Percentiles rank a stretch among this genome's conserved stretches.
phyloP scores from a whole-genome alignment of 2,797 vertebrate genomes.

The Coregonus ussuriensis region DNA sequence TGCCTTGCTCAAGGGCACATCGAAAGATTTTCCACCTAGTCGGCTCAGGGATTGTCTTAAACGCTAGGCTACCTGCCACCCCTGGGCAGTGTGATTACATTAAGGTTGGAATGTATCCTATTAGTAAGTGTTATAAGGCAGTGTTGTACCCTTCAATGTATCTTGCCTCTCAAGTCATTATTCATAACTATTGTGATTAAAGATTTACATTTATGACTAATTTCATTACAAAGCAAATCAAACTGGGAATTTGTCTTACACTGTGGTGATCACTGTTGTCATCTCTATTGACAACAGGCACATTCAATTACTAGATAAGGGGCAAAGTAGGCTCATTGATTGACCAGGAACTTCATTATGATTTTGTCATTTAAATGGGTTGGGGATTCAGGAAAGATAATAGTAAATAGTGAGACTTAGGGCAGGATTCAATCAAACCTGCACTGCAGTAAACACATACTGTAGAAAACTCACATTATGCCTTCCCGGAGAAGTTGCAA shows the following conservation, averaged over 20 bases:
- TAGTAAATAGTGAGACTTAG: slow-evolving; percentile 31
- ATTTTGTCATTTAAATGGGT: slow-evolving; percentile 64
- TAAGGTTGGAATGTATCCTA: slow-evolving; percentile 8
- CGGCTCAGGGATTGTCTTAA: no score
- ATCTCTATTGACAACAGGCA: slow-evolving; percentile 66
- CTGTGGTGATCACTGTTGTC: slow-evolving; percentile 40
- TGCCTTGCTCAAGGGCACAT: no score
- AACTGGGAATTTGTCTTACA: slow-evolving; percentile 50
- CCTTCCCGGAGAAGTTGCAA: not conserved
- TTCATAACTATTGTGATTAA: slow-evolving; percentile 25
- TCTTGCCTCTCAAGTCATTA: slow-evolving; percentile 3
- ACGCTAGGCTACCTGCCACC: no score
- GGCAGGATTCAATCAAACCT: slow-evolving; percentile 48
- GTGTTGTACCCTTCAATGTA: not conserved
- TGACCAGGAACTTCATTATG: slow-evolving; percentile 75
- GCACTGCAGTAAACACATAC: slow-evolving; percentile 53
- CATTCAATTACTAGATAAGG: slow-evolving; percentile 69
- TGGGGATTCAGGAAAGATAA: slow-evolving; percentile 58
- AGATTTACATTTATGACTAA: slow-evolving; percentile 32
- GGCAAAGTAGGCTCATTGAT: slow-evolving; percentile 72
- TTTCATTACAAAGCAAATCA: slow-evolving; percentile 33
- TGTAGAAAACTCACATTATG: slow-evolving; percentile 27
- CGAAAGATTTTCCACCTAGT: no score
- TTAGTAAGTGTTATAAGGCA: not conserved
- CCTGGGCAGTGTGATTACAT: no score